A percentile compares a stretch with the other conserved stretches of the same genome.
Conservation (phyloP, 1,140 invertebrate genomes). For the Drosophila yakuba region DNA sequence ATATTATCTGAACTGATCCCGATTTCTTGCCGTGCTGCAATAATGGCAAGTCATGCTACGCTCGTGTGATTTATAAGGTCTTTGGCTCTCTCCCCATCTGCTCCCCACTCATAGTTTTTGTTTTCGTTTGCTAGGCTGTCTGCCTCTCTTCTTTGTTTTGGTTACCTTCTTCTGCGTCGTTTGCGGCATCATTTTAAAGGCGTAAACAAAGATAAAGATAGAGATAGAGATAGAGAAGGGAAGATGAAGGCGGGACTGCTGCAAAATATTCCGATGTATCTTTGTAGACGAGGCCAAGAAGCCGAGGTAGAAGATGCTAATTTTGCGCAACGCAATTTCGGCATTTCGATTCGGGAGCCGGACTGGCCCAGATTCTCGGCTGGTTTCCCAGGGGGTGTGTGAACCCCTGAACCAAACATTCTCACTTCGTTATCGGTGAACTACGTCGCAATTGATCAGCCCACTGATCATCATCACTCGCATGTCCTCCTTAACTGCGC, state of each 20-base stretch:
- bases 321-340: conserved; percentile 13
- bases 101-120: conserved; percentile 37
- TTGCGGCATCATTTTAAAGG: conserved; percentile 36
- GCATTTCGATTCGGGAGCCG: conserved; percentile 1
- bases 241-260: conserved; percentile 4
- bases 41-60: conserved; percentile 78
- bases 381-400: conserved; percentile 1
- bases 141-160: conserved; percentile 72
- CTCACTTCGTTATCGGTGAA: conserved; percentile 5
- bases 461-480: conserved; percentile 8
- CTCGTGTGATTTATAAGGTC: conserved; percentile 83
- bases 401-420: conserved; percentile 6
- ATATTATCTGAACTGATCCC: neutral
- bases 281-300: conserved; percentile 22
- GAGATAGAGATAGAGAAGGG: conserved; percentile 2
- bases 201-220: conserved; percentile 53
- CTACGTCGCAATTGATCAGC: conserved; percentile 34
- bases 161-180: conserved; percentile 62
- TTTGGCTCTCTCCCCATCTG: conserved; percentile 59
- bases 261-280: conserved; percentile 32
- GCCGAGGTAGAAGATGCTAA: neutral
- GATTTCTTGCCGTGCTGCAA: conserved; percentile 30
- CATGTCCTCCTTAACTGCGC: conserved; percentile 60
- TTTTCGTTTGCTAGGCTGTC: conserved; percentile 35
- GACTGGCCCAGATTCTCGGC: conserved; percentile 14